Percentiles rank a stretch among this genome's conserved stretches.
These are phyloP conservation scores for Heteractis magnifica DNA, from an alignment of 92 coral and sea anemone genomes.

Conservation along the genomic window DNA sequence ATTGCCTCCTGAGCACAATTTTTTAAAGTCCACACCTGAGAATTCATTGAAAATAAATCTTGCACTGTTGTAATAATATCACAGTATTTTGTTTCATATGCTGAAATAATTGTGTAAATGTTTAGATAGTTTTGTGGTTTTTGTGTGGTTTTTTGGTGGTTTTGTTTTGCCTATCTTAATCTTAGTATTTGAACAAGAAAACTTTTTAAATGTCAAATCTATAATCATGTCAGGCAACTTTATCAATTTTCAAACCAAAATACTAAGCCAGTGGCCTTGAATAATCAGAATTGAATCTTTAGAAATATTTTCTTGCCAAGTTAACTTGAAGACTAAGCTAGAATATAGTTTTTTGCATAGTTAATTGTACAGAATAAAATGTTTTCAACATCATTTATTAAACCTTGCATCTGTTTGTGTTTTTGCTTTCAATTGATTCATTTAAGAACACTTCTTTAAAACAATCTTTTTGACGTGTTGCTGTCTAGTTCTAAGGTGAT, in stretches of 20 bases:
- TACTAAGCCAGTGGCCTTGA: background rate
- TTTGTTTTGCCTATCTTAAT: background rate
- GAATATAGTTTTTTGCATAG: background rate
- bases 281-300: background rate
- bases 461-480: background rate
- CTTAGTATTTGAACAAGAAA: background rate
- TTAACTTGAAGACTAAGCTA: background rate
- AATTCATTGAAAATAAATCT: background rate
- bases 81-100: background rate
- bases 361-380: background rate
- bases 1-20: background rate
- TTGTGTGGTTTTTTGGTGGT: background rate
- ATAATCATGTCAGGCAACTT: background rate
- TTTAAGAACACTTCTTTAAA: background rate
- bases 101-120: background rate
- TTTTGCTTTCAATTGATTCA: background rate
- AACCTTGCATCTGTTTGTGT: background rate
- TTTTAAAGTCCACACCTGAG: background rate
- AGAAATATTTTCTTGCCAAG: background rate
- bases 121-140: constrained; percentile 4
- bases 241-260: background rate
- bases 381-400: background rate
- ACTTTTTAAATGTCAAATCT: background rate
- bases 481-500: background rate
- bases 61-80: background rate